These are phyloP conservation scores for Dorcus hopei DNA, from an alignment of 2,888 invertebrate species.

Conservation along the genomic window DNA sequence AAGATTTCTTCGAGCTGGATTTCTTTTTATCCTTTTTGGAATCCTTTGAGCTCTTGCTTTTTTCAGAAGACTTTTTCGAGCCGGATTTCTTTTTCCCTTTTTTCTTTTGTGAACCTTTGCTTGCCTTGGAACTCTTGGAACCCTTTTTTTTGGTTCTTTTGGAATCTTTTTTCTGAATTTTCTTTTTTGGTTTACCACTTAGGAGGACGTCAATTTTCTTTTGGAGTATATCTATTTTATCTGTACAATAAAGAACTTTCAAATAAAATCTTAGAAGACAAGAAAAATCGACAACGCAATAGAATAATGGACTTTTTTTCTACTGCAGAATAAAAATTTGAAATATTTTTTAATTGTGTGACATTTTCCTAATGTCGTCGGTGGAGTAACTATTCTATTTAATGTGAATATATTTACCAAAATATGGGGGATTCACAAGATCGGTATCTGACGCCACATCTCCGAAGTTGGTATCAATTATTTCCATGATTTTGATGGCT, in stretches of 20 bases:
- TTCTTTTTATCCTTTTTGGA: constrained; percentile 17
- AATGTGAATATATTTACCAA: constrained; percentile 21
- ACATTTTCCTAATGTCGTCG: neutral
- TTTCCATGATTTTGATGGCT: constrained; percentile 34
- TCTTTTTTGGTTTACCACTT: constrained; percentile 25
- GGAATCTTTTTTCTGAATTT: constrained; percentile 4
- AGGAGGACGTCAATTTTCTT: constrained; percentile 32
- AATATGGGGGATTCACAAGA: constrained; percentile 21
- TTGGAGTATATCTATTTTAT: constrained; percentile 34
- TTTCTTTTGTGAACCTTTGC: constrained; percentile 10
- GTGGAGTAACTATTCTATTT: neutral
- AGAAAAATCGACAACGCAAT: too few relatives aligned
- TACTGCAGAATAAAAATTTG: too few relatives aligned
- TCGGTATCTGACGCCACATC: constrained; percentile 29
- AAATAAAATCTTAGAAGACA: neutral
- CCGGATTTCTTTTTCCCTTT: constrained; percentile 20
- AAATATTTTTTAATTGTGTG: too few relatives aligned
- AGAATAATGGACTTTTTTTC: too few relatives aligned
- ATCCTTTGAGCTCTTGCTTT: constrained; percentile 7
- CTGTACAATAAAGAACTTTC: constrained; percentile 21
- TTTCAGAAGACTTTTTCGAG: constrained; percentile 14
- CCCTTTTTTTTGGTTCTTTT: constrained; percentile 4
- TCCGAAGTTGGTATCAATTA: constrained; percentile 31
- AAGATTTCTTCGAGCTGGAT: constrained; percentile 16
- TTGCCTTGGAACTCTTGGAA: constrained; percentile 8